Conservation (phyloP, 2,797 vertebrate genomes). For the Rhinichthys osculus region DNA sequence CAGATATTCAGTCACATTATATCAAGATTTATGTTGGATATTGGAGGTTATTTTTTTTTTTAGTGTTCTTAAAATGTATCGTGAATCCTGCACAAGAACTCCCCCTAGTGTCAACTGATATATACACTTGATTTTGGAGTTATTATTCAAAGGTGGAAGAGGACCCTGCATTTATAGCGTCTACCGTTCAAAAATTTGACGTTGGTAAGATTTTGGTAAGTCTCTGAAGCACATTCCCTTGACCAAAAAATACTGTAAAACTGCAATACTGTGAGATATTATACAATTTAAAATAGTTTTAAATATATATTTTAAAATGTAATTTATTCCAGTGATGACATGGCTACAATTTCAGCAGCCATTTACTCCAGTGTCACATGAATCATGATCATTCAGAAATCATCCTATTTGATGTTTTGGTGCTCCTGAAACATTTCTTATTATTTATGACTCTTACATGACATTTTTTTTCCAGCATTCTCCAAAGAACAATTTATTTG, state of each 20-base stretch:
- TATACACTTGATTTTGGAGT: neutral
- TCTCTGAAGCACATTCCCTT: neutral
- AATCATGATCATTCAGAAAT: neutral
- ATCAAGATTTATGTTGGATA: conserved; percentile 28
- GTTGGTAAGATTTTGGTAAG: neutral
- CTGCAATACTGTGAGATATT: neutral
- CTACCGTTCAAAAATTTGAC: neutral
- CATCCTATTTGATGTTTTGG: neutral
- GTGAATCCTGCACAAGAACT: neutral
- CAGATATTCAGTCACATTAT: neutral
- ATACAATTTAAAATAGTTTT: neutral
- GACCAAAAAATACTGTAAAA: neutral
- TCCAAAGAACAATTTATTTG: neutral
- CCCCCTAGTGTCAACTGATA: conserved; percentile 1
- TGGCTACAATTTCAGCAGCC: neutral
- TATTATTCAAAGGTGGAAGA: neutral
- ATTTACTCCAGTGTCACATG: neutral
- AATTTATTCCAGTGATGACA: no score
- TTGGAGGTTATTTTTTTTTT: neutral
- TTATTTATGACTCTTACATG: neutral
- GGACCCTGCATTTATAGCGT: no score
- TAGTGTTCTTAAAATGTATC: neutral
- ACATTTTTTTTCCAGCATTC: neutral
- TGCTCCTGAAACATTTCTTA: neutral
- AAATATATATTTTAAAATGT: neutral